Percentiles rank a stretch among this genome's conserved stretches.
Conservation (phyloP, 2,797 vertebrate species). For the Myotis findleyi region DNA sequence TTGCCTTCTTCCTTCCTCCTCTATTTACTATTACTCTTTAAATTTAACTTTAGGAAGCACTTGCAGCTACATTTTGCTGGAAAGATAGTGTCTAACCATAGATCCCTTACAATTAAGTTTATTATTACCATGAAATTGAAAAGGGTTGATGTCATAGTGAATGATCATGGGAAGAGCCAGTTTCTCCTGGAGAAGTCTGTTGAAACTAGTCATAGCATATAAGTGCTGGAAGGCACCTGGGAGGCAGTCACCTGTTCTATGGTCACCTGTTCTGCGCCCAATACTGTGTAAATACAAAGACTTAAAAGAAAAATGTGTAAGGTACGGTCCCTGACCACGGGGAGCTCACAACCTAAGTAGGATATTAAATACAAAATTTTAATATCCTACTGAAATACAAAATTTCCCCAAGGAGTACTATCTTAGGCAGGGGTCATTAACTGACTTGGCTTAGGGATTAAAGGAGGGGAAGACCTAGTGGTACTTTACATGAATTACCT, state of each 20-base stretch:
- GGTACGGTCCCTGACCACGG: not conserved
- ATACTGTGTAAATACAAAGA: not conserved
- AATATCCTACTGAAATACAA: not conserved
- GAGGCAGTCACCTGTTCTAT: not conserved
- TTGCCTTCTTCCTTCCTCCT: not conserved
- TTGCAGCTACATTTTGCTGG: not conserved
- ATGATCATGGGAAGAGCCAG: not conserved
- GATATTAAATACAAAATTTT: not conserved
- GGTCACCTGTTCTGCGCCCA: not conserved
- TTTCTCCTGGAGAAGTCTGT: constrained; percentile 9
- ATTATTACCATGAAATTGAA: not conserved
- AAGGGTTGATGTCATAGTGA: not conserved
- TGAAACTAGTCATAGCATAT: not conserved
- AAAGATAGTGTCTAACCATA: not conserved
- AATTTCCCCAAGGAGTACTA: not conserved
- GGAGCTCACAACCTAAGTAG: not conserved
- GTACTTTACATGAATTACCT: not conserved
- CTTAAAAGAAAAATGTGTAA: not conserved
- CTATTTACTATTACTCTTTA: not conserved
- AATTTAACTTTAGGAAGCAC: not conserved
- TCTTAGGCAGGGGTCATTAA: not conserved
- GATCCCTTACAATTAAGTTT: not conserved
- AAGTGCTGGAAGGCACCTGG: not conserved
- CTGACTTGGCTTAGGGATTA: not conserved
- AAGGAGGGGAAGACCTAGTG: not conserved